Percentiles rank a stretch among this genome's conserved stretches.
phyloP scores from a whole-genome alignment of 2,888 invertebrate genomes.

The Chrysodeixis includens region DNA sequence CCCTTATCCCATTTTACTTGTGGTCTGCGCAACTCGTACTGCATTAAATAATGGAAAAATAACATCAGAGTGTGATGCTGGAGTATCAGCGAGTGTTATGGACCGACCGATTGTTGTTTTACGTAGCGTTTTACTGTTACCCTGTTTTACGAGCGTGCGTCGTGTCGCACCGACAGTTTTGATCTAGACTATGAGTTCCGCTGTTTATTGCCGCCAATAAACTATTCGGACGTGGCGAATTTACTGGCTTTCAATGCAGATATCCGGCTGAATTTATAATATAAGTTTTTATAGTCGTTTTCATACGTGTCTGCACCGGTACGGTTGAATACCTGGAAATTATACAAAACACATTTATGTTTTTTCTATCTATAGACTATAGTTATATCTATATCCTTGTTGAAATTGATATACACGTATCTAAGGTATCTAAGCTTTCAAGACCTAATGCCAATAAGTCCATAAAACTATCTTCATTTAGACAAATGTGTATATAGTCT shows the following conservation, averaged over 20 bases:
- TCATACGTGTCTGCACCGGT: too few relatives aligned
- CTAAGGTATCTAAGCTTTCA: too few relatives aligned
- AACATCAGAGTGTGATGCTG: background rate
- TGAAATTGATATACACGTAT: too few relatives aligned
- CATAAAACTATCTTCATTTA: too few relatives aligned
- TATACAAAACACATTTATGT: too few relatives aligned
- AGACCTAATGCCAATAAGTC: too few relatives aligned
- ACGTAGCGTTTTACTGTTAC: background rate
- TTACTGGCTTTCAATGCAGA: background rate
- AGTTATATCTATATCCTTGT: too few relatives aligned
- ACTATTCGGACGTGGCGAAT: slow-evolving; percentile 13
- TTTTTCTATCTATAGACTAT: too few relatives aligned
- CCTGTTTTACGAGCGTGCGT: slow-evolving; percentile 17
- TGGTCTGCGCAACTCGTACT: too few relatives aligned
- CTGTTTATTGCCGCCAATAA: slow-evolving; percentile 26
- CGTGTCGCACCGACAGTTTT: slow-evolving; percentile 13
- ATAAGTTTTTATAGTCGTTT: background rate
- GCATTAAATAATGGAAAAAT: background rate
- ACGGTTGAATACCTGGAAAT: too few relatives aligned
- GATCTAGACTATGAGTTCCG: slow-evolving; percentile 15
- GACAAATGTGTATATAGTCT: background rate
- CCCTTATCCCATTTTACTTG: too few relatives aligned
- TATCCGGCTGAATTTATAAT: background rate
- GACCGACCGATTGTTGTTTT: slow-evolving; percentile 12
- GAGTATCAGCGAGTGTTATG: background rate